Percentiles rank a stretch among this genome's conserved stretches.
These are phyloP conservation scores for Alloplasta piceator DNA, from an alignment of 2,888 invertebrate species.

Conservation along the genomic window DNA sequence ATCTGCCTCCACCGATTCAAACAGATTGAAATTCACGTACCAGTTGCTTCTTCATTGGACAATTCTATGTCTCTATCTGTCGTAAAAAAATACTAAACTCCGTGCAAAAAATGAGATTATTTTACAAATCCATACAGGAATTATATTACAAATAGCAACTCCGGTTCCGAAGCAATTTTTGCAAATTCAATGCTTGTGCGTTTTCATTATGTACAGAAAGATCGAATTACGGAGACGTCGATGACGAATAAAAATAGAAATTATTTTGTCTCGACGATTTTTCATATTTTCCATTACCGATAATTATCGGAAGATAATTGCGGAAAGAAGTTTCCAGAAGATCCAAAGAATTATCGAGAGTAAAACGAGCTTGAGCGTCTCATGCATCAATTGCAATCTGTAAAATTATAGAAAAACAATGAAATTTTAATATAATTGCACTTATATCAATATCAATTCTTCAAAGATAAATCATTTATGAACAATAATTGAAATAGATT, in stretches of 20 bases:
- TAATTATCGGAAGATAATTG: slow-evolving; percentile 71
- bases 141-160: no score
- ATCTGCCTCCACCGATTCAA: slow-evolving; percentile 49
- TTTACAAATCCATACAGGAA: no score
- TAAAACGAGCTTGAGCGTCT: slow-evolving; percentile 82
- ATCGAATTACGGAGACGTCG: background rate
- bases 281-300: background rate
- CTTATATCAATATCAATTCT: no score
- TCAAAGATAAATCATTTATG: no score
- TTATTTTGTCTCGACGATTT: background rate
- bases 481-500: no score
- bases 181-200: no score
- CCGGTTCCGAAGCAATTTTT: no score
- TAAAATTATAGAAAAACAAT: slow-evolving; percentile 75
- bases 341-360: slow-evolving; percentile 81
- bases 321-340: slow-evolving; percentile 82
- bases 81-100: no score
- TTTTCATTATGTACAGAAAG: slow-evolving; percentile 5
- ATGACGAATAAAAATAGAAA: no score
- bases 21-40: slow-evolving; percentile 20
- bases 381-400: slow-evolving; percentile 85
- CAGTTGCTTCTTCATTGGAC: background rate
- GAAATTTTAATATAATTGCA: slow-evolving; percentile 65
- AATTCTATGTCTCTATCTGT: no score
- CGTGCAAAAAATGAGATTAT: no score